A percentile compares a stretch with the other conserved stretches of the same genome.
Evolutionary conservation across 2,113 vertebrate genomes (phyloP).

Genomic region (Trogon surrucura): DNA sequence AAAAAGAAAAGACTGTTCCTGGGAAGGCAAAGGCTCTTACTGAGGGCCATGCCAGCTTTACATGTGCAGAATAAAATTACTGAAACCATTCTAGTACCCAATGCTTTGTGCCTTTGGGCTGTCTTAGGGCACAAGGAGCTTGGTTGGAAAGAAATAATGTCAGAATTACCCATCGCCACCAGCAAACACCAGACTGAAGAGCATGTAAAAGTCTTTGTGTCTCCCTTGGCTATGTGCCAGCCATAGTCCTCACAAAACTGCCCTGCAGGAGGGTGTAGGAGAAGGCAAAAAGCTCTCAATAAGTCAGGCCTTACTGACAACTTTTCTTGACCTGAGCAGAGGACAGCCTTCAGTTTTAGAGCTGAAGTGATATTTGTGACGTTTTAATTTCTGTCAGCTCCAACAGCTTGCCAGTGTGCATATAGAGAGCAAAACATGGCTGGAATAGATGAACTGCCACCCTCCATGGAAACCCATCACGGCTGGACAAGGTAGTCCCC

Average conservation of each 20-base stretch:
- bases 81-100: not conserved
- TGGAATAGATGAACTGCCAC: not conserved
- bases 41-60: not conserved
- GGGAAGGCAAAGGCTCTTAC: not conserved
- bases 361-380: not conserved
- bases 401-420: accelerated
- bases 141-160: not conserved
- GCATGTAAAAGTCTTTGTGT: not conserved
- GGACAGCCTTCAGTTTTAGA: not conserved
- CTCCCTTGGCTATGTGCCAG: not conserved
- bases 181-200: not conserved
- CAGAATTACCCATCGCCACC: not conserved
- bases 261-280: not conserved
- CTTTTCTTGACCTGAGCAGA: not conserved
- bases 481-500: too few relatives aligned
- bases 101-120: not conserved
- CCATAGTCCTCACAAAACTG: not conserved
- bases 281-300: not conserved
- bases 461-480: accelerated
- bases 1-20: not conserved
- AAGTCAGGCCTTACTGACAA: not conserved
- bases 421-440: not conserved
- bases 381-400: not conserved
- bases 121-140: not conserved
- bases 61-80: not conserved